phyloP scores from a whole-genome alignment of 2,113 vertebrate genomes.

The Malurus melanocephalus region DNA sequence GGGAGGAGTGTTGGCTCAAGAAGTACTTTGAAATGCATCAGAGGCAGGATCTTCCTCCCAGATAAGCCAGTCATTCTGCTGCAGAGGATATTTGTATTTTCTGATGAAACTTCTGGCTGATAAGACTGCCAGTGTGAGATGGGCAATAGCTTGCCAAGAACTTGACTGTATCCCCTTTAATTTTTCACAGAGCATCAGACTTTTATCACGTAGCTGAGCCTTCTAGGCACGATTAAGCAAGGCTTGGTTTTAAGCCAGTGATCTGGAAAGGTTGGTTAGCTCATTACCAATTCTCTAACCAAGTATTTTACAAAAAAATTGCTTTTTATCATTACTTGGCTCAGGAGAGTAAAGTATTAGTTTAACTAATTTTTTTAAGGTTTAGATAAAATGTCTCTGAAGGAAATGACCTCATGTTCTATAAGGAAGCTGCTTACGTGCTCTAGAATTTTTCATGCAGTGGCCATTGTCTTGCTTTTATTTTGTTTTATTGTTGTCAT shows the following conservation, averaged over 20 bases:
- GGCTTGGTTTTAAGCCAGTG: constrained; percentile 29
- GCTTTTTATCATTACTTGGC: constrained; percentile 20
- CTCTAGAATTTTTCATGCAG: constrained; percentile 36
- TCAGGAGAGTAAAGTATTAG: constrained; percentile 2
- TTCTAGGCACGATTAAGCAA: background rate
- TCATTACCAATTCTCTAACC: constrained; percentile 6
- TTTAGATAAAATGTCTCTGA: constrained; percentile 28
- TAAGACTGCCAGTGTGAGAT: background rate
- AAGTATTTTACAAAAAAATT: background rate
- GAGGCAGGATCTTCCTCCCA: constrained; percentile 30
- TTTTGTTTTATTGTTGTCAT: constrained; percentile 34
- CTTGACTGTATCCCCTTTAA: background rate
- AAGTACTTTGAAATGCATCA: constrained; percentile 16
- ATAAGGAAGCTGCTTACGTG: constrained; percentile 54
- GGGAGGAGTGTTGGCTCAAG: background rate
- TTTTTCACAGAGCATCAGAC: background rate
- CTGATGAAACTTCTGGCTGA: constrained; percentile 9
- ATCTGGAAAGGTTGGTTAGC: constrained; percentile 10
- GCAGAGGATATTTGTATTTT: constrained; percentile 40
- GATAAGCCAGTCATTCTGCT: constrained; percentile 19
- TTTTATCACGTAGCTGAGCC: background rate
- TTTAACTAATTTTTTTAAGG: constrained; percentile 26
- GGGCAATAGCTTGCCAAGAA: background rate
- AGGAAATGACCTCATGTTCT: constrained; percentile 57
- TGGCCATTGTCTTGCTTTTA: constrained; percentile 54